phyloP scores from a whole-genome alignment of 1,140 invertebrate genomes.

The Calliphora vicina region DNA sequence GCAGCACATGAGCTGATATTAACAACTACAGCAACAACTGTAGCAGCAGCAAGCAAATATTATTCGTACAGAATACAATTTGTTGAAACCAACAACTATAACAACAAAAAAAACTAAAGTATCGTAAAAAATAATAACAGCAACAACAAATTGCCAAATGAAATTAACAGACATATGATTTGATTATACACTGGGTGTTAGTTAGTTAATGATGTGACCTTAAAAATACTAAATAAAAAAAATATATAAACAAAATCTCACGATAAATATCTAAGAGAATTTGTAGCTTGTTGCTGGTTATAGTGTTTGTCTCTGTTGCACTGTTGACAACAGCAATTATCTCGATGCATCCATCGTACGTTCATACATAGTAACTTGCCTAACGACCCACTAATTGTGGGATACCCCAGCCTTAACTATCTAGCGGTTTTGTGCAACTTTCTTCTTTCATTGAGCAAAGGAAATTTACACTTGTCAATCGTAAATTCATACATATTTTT shows the following conservation, averaged over 20 bases:
- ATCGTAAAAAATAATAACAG: not conserved
- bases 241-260: not conserved
- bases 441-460: too few relatives aligned
- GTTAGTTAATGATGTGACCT: slow-evolving; percentile 9
- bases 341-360: too few relatives aligned
- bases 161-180: slow-evolving; percentile 14
- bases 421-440: too few relatives aligned
- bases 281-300: too few relatives aligned
- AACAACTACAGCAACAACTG: not conserved
- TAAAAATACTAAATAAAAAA: not conserved
- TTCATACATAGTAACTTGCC: too few relatives aligned
- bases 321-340: too few relatives aligned
- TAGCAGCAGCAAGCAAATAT: not conserved
- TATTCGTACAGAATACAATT: not conserved
- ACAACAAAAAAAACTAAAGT: not conserved
- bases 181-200: slow-evolving; percentile 2
- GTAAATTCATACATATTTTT: too few relatives aligned
- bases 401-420: too few relatives aligned
- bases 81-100: not conserved
- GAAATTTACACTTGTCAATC: too few relatives aligned
- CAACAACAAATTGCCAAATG: not conserved
- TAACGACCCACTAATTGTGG: too few relatives aligned
- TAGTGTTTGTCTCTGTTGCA: too few relatives aligned
- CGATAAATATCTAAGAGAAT: not conserved
- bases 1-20: not conserved